These are phyloP conservation scores for Bothrops alternatus DNA, from an alignment of 2,797 vertebrate genomes.

Conservation along the genomic window DNA sequence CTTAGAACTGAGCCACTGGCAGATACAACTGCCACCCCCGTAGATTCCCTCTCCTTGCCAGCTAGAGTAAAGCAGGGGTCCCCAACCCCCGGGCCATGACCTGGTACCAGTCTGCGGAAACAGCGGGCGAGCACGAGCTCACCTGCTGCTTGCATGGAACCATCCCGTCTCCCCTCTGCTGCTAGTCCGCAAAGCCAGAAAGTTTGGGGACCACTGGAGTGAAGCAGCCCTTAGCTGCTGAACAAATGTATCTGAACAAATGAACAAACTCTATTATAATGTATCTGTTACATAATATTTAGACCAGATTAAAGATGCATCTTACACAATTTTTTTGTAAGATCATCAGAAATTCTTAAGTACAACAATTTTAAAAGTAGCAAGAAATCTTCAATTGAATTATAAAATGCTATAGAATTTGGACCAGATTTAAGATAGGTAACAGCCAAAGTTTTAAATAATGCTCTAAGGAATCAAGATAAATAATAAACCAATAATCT, in stretches of 20 bases:
- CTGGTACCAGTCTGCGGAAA: neutral
- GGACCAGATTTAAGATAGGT: neutral
- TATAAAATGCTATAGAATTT: neutral
- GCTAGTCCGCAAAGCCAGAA: neutral
- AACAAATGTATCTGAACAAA: neutral
- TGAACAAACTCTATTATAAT: neutral
- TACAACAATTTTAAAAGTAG: neutral
- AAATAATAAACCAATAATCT: neutral
- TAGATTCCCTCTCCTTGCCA: neutral
- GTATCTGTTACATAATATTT: neutral
- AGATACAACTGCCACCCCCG: neutral
- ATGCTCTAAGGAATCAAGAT: neutral
- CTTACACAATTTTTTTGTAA: neutral
- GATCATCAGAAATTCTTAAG: neutral
- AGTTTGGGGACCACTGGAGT: neutral
- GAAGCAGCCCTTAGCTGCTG: neutral
- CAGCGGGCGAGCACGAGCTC: neutral
- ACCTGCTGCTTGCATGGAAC: neutral
- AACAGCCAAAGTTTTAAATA: neutral
- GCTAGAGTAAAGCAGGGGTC: neutral
- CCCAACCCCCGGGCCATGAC: neutral
- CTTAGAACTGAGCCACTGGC: neutral
- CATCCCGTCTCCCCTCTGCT: neutral
- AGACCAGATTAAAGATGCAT: neutral
- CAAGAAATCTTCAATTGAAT: neutral